Percentiles rank a stretch among this genome's conserved stretches.
Evolutionary conservation across 2,113 vertebrate genomes (phyloP).

Genomic region (Bolborhynchus lineola): DNA sequence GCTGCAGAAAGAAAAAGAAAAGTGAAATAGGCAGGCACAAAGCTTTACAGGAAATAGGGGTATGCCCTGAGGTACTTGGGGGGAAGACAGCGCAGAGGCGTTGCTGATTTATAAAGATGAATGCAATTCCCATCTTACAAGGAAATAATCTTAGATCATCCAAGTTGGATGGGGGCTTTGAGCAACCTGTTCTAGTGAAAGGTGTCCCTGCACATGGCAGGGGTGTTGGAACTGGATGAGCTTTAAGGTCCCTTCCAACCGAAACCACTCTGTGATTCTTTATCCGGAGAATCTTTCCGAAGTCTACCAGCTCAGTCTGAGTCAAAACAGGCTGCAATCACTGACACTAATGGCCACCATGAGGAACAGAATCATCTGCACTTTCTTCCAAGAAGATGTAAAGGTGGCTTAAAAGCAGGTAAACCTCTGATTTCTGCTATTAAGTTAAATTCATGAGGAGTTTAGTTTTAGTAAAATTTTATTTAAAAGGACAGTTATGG

Average conservation of each 20-base stretch:
- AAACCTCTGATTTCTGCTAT: background rate
- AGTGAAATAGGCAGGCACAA: background rate
- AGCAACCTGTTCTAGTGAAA: background rate
- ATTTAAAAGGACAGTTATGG: slow-evolving; percentile 23
- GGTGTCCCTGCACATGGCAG: background rate
- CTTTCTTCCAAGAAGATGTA: background rate
- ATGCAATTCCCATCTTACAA: background rate
- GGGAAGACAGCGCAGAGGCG: background rate
- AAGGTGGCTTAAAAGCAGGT: background rate
- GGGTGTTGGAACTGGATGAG: background rate
- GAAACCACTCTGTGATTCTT: background rate
- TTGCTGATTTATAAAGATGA: background rate
- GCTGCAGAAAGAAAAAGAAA: background rate
- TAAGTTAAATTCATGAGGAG: background rate
- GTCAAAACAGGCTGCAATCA: background rate
- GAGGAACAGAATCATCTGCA: background rate
- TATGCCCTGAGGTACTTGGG: accelerated
- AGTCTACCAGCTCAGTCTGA: background rate
- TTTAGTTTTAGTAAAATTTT: slow-evolving; percentile 24
- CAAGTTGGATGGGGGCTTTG: background rate
- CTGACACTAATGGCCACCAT: background rate
- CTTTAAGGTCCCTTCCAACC: background rate
- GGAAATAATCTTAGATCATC: background rate
- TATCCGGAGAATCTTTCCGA: background rate
- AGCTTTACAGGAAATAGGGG: background rate